phyloP scores from a whole-genome alignment of 2,797 vertebrate species.

The Vireo griseus region DNA sequence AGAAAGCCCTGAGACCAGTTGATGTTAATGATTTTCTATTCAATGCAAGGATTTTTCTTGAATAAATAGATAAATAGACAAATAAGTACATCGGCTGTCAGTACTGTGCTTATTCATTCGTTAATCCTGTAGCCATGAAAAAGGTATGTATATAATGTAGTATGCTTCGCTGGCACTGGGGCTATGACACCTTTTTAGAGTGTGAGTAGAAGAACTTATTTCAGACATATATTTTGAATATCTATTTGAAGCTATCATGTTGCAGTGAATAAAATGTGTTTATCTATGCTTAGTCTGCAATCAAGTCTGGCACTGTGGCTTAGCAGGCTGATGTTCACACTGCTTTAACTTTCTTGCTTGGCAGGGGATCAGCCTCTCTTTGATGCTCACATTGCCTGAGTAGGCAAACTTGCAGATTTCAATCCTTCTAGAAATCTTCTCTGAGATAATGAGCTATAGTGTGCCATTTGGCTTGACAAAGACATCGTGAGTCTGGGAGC shows the following conservation, averaged over 20 bases:
- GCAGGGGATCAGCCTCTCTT: not conserved
- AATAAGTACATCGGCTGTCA: not conserved
- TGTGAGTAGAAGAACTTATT: not conserved
- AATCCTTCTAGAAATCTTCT: not conserved
- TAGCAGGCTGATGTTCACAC: not conserved
- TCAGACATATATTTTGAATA: conserved; percentile 9
- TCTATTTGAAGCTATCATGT: not conserved
- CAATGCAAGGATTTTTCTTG: not conserved
- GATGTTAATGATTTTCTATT: not conserved
- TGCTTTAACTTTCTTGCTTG: not conserved
- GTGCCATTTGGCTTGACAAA: not conserved
- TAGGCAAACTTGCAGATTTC: not conserved
- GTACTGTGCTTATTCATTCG: not conserved
- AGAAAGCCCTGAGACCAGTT: not conserved
- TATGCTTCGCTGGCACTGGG: not conserved
- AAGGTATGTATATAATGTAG: not conserved
- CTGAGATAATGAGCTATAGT: not conserved
- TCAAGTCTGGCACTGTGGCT: not conserved
- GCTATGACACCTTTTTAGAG: not conserved
- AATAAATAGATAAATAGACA: not conserved
- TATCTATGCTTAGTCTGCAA: not conserved
- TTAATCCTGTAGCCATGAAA: not conserved
- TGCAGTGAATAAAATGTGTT: not conserved
- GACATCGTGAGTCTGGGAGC: not conserved
- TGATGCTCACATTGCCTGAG: not conserved